Base-by-base conservation (phyloP, 2,888 invertebrate species). In the Alsophila aescularia region DNA sequence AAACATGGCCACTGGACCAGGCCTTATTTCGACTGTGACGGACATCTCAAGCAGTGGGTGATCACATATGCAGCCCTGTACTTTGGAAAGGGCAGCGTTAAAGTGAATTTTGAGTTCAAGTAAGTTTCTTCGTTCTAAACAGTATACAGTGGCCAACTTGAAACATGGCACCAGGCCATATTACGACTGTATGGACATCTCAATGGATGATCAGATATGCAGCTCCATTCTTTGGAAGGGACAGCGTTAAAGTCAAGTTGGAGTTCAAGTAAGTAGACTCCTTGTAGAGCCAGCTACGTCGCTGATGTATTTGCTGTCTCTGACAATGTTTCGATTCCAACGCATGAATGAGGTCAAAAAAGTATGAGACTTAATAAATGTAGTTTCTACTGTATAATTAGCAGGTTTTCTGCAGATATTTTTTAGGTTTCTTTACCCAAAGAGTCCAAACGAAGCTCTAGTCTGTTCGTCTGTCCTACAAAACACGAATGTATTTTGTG, bases 141-240 rank as follows among this genome's bases (percentile, higher is more conserved):
- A n/a, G n/a, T n/a, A n/a, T n/a, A n/a, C n/a, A n/a, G n/a, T n/a
- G n/a, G n/a, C n/a, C n/a, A n/a, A n/a, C n/a, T n/a, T n/a, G n/a
- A n/a, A n/a, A n/a, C n/a, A n/a, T n/a, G n/a, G n/a, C n/a, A 96
- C 97, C 7, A 93, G 95, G 66, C 99, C 99, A 0, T 96, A 96
- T 79, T 99, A 95, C 81, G 98, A 98, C 85, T 99, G 99, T 81
- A 95, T 61, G 98, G 98, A 8, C 96, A 96, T 77, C 94, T 97
- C 48, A 96, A 98, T 99, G 99, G 99, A 94, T 98, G 59, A 93
- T 99, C 60, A 98, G 97, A n/a, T 99, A 98, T 89, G 96, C 97
- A 8, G 95, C 95, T 43, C 99, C 99, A 14, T 99, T 99, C 94
- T 99, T 99, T 80, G 99, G 99, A 44, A 97, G 96, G 98, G 98